Base-by-base conservation (phyloP, 2,888 invertebrate species). In the Tinea semifulvella region DNA sequence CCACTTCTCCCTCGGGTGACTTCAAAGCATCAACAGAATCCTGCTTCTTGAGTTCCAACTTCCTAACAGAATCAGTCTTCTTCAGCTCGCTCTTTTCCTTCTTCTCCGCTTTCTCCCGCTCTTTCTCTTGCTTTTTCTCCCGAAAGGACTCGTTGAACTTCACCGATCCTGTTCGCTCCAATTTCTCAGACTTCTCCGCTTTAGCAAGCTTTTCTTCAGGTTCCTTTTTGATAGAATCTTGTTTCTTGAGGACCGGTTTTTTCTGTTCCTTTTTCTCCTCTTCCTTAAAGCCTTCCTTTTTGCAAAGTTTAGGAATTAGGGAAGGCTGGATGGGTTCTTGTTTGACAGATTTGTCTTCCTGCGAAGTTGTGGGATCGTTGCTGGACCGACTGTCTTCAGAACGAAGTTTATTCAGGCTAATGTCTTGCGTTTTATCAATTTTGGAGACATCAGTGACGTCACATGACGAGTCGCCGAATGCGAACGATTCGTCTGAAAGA, bases 221-320 rank as follows among this genome's bases (percentile, higher is more conserved):
- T 7, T 43, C 43, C 11, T 27, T 68, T n/a, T n/a, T n/a, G n/a
- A n/a, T n/a, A n/a, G n/a, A n/a, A n/a, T n/a, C n/a, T n/a, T n/a
- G n/a, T n/a, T n/a, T n/a, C n/a, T n/a, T n/a, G n/a, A n/a, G n/a
- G n/a, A n/a, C n/a, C n/a, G 35, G 17, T 19, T 31, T 20, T 50
- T 68, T 71, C n/a, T n/a, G n/a, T 8, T 75, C 74, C n/a, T n/a
- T n/a, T n/a, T n/a, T n/a, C n/a, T n/a, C n/a, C 48, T 80, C 79
- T 2, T 79, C 79, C 54, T 76, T 77, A 28, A 74, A 56, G 45
- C 74, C n/a, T n/a, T n/a, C n/a, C n/a, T n/a, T n/a, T 54, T 77
- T 77, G 19, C 76, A 58, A 1, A 65, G 49, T 50, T 76, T 79
- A 4, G 56, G 48, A 27, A 66, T 68, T 13, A 45, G n/a, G 6